A percentile compares a stretch with the other conserved stretches of the same genome.
phyloP scores from a whole-genome alignment of 2,888 invertebrate species.

The Embidobia sp. region DNA sequence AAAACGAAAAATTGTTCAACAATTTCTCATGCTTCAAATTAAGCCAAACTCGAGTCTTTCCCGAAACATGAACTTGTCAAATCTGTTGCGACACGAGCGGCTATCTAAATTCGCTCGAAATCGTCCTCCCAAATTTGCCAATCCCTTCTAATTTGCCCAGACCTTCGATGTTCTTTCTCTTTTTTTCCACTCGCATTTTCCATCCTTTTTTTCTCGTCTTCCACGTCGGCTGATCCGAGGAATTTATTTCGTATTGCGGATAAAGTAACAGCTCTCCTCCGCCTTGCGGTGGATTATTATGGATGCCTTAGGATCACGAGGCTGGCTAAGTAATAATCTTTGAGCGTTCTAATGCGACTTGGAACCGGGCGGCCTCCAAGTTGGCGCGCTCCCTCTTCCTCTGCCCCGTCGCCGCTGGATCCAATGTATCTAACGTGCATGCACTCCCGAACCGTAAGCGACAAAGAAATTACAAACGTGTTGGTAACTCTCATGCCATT shows the following conservation, averaged over 20 bases:
- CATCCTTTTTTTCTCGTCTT: slow-evolving; percentile 18
- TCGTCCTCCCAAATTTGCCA: too few relatives aligned
- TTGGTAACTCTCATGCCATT: slow-evolving; percentile 65
- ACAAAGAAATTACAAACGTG: slow-evolving; percentile 67
- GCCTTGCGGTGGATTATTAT: slow-evolving; percentile 73
- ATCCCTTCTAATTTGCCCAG: not conserved
- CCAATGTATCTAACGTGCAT: slow-evolving; percentile 63
- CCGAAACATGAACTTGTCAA: too few relatives aligned
- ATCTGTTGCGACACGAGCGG: too few relatives aligned
- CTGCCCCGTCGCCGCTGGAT: slow-evolving; percentile 52
- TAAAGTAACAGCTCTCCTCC: slow-evolving; percentile 65
- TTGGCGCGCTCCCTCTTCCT: slow-evolving; percentile 68
- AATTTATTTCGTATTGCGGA: slow-evolving; percentile 66
- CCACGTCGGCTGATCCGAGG: slow-evolving; percentile 57
- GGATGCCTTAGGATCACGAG: slow-evolving; percentile 79
- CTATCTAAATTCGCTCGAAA: too few relatives aligned
- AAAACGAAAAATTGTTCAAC: too few relatives aligned
- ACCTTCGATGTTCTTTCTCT: slow-evolving; percentile 11
- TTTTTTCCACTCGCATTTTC: slow-evolving; percentile 14
- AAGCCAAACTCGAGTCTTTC: too few relatives aligned
- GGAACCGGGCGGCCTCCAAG: slow-evolving; percentile 77
- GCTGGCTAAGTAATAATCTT: slow-evolving; percentile 79
- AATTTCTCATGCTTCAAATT: too few relatives aligned
- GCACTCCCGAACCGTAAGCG: slow-evolving; percentile 67
- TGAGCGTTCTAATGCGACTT: slow-evolving; percentile 78